A percentile compares a stretch with the other conserved stretches of the same genome.
phyloP scores from a whole-genome alignment of 1,140 invertebrate species.

The Drosophila lacertosa region DNA sequence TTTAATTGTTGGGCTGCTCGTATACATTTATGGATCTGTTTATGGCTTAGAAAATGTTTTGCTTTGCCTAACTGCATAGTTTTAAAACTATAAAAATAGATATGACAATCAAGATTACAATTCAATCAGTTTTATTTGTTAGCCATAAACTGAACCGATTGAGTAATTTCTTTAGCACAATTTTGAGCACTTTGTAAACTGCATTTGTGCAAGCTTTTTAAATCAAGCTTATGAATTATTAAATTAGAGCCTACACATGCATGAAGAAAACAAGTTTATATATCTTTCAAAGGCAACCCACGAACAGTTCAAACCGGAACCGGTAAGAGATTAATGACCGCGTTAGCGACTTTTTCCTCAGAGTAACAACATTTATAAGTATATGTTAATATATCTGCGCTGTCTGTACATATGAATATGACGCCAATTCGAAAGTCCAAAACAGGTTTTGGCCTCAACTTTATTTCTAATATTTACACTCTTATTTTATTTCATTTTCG shows the following conservation, averaged over 20 bases:
- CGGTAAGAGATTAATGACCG: slow-evolving; percentile 47
- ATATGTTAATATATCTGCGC: slow-evolving; percentile 8
- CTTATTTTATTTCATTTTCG: slow-evolving; percentile 16
- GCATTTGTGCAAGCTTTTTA: slow-evolving; percentile 4
- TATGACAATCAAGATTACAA: not conserved
- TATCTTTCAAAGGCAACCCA: slow-evolving; percentile 7
- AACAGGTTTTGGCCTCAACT: slow-evolving; percentile 32
- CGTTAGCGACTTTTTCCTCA: slow-evolving; percentile 52
- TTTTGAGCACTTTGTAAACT: not conserved
- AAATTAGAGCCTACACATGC: not conserved
- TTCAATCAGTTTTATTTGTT: slow-evolving; percentile 11
- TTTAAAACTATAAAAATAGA: not conserved
- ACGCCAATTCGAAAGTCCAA: slow-evolving; percentile 32
- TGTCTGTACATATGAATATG: slow-evolving; percentile 21
- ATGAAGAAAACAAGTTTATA: slow-evolving; percentile 16
- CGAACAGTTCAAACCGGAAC: slow-evolving; percentile 10
- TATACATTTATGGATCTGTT: not conserved
- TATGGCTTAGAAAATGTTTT: not conserved
- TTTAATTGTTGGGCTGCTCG: not conserved
- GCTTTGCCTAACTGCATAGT: not conserved
- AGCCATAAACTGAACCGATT: not conserved
- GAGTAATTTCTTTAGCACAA: not conserved
- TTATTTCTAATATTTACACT: slow-evolving; percentile 26
- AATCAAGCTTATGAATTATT: slow-evolving; percentile 9
- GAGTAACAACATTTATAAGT: slow-evolving; percentile 16